These are phyloP conservation scores for Caenorhabditis sulstoni DNA, from an alignment of 2,888 invertebrate genomes.

Conservation along the genomic window DNA sequence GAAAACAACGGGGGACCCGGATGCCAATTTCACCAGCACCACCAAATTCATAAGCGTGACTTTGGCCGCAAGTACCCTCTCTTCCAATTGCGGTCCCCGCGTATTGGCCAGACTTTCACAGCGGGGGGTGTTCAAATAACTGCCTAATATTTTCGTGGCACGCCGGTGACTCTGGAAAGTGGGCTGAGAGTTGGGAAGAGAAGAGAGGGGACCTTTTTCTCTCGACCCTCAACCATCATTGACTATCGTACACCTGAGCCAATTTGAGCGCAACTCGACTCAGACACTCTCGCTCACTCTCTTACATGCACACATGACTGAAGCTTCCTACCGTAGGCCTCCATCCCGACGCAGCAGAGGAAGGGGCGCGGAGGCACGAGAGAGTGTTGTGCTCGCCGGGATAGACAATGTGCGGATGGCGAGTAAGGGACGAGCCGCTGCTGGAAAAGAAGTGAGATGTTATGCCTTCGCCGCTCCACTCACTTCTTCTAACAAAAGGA, in stretches of 20 bases:
- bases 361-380: constrained; percentile 23
- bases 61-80: constrained; percentile 34
- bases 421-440: constrained; percentile 16
- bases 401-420: constrained; percentile 25
- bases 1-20: constrained; percentile 51
- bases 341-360: constrained; percentile 1
- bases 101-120: constrained; percentile 45
- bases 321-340: constrained; percentile 61
- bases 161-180: constrained; percentile 19
- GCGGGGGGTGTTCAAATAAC: constrained; percentile 59
- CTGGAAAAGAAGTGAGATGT: not conserved
- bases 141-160: constrained; percentile 41
- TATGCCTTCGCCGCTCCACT: not conserved
- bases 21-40: constrained; percentile 33
- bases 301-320: constrained; percentile 45
- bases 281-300: constrained; percentile 23
- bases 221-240: constrained; percentile 32
- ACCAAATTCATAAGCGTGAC: constrained; percentile 48
- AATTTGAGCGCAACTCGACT: constrained; percentile 50
- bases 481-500: constrained; percentile 2
- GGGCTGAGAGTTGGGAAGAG: constrained; percentile 16
- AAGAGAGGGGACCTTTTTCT: constrained; percentile 5
- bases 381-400: constrained; percentile 21
- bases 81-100: constrained; percentile 10
- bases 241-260: constrained; percentile 65